phyloP scores from a whole-genome alignment of 2,888 invertebrate genomes.

The Nebria brevicollis region DNA sequence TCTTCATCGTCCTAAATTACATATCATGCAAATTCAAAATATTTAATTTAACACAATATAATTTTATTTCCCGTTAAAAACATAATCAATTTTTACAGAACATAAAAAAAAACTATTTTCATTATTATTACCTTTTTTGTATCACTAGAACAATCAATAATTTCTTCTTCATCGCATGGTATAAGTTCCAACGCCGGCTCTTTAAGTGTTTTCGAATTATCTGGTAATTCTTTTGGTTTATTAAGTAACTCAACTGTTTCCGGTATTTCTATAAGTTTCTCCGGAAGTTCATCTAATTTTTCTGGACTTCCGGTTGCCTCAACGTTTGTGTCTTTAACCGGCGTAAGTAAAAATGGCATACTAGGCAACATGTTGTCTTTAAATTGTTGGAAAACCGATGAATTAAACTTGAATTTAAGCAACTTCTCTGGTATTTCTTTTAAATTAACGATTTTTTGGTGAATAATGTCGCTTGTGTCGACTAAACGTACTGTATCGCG shows the following conservation, averaged over 20 bases:
- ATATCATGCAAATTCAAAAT: conserved; percentile 26
- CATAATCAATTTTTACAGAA: no score
- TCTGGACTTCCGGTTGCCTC: conserved; percentile 11
- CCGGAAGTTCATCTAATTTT: neutral
- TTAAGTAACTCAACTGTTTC: neutral
- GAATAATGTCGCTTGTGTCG: neutral
- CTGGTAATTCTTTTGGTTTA: neutral
- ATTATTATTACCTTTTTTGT: conserved; percentile 10
- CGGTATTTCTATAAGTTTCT: no score
- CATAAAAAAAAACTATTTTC: neutral
- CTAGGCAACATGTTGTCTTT: conserved; percentile 56
- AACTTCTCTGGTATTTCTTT: neutral
- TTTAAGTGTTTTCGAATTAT: neutral
- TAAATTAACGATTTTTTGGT: neutral
- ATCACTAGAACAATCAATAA: conserved; percentile 9
- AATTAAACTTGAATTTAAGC: conserved; percentile 53
- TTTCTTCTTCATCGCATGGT: neutral
- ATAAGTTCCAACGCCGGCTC: neutral
- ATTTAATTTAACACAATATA: neutral
- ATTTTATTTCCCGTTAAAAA: neutral
- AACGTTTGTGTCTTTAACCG: conserved; percentile 50
- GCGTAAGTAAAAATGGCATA: conserved; percentile 58
- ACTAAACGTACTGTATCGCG: neutral
- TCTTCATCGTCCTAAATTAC: conserved; percentile 66
- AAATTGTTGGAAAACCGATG: conserved; percentile 51